A percentile compares a stretch with the other conserved stretches of the same genome.
Evolutionary conservation across 2,888 invertebrate species (phyloP).

Genomic region (Tenthredo notha): DNA sequence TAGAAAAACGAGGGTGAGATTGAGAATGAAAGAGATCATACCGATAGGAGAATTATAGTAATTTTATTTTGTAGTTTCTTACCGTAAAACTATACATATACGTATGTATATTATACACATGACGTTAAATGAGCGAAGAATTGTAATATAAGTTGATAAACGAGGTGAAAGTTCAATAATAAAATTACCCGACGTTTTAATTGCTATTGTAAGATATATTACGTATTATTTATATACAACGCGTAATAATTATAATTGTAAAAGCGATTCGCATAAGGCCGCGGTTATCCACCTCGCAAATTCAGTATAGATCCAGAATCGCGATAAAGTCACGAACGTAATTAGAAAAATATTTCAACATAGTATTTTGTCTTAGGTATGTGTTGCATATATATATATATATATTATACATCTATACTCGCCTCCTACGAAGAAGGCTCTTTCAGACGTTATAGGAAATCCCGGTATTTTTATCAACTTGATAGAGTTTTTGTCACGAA

Average conservation of each 20-base stretch:
- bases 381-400: neutral
- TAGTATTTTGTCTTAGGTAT: neutral
- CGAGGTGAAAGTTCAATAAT: slow-evolving; percentile 44
- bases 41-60: neutral
- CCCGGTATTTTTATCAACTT: slow-evolving; percentile 13
- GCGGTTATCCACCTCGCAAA: slow-evolving; percentile 42
- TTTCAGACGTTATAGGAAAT: neutral
- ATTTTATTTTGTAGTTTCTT: neutral
- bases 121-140: neutral
- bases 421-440: neutral
- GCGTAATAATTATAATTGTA: slow-evolving; percentile 43
- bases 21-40: neutral
- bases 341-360: slow-evolving; percentile 45
- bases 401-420: neutral
- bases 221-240: slow-evolving; percentile 24
- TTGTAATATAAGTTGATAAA: neutral
- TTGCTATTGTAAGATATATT: slow-evolving; percentile 25
- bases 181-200: slow-evolving; percentile 40
- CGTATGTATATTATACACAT: neutral
- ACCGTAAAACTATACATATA: neutral
- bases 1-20: slow-evolving; percentile 14
- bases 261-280: slow-evolving; percentile 29
- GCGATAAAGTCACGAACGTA: slow-evolving; percentile 21
- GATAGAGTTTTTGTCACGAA: slow-evolving; percentile 46
- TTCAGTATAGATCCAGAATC: slow-evolving; percentile 43